Evolutionary conservation across 2,888 invertebrate genomes (phyloP), one percentile per base, ranked within the genome.

Genomic region (Drosophila setosimentum): DNA sequence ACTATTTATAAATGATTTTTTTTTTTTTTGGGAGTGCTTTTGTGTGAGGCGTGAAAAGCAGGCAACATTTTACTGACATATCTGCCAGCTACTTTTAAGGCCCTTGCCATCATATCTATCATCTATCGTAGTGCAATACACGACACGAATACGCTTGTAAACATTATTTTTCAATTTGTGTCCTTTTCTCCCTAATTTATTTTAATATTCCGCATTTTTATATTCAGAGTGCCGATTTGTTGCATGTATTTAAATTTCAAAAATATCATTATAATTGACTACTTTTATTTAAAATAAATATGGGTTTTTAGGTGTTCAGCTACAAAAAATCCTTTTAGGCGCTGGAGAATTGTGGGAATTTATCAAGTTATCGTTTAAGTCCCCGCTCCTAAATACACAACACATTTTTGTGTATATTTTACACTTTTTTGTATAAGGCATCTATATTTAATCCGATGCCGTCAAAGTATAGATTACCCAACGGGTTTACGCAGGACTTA

Each of bases 11-110:
- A 48, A 16, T 33, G n/a, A n/a, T n/a, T n/a, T n/a, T n/a, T 50
- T 60, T n/a, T 51, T 30, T 49, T 27, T 54, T 29, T 32, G 18
- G 45, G 32, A 5, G 51, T 29, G 13, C n/a, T n/a, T 29, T 40
- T 49, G 8, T 27, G 27, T 48, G 24, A 49, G 29, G 7, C 27
- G 53, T 24, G 37, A 27, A 40, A 35, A 42, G 45, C 51, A 33
- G 51, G 11, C 51, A 67, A 58, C 73, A 49, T 55, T 65, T 49
- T 21, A 27, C 61, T 42, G 73, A 45, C 50, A 45, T 42, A 66
- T 57, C 13, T 57, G 55, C 30, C 66, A 33, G 29, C n/a, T 50
- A 30, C 13, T 55, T 29, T 55, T 35, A 55, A 49, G 53, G 27
- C n/a, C 16, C 16, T 16, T 40, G 33, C 27, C 10, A 32, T 32